Conservation (phyloP, 2,113 vertebrate species). For the Neomonachus schauinslandi region DNA sequence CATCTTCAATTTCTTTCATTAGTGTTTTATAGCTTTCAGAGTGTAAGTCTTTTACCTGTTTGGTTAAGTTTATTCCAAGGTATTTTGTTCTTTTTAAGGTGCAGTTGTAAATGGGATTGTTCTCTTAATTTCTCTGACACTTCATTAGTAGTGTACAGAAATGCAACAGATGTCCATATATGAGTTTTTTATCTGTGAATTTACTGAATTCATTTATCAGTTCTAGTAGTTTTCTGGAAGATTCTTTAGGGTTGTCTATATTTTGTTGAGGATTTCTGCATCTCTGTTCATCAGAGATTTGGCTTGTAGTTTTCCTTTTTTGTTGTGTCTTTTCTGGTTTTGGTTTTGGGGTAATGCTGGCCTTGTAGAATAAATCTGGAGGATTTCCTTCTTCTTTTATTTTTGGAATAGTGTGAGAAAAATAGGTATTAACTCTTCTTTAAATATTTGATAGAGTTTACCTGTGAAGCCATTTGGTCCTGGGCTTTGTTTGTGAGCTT, state of each 20-base stretch:
- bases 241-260: background rate
- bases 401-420: background rate
- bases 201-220: background rate
- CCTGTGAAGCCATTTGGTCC: background rate
- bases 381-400: background rate
- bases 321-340: background rate
- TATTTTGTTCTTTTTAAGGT: too few relatives aligned
- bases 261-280: background rate
- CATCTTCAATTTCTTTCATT: too few relatives aligned
- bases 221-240: background rate
- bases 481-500: background rate
- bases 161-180: background rate
- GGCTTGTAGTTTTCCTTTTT: background rate
- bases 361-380: background rate
- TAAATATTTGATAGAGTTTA: background rate
- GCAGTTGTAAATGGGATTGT: background rate
- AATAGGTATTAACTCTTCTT: background rate
- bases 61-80: too few relatives aligned
- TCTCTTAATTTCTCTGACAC: background rate
- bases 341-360: background rate
- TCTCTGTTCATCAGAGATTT: background rate
- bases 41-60: too few relatives aligned
- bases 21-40: too few relatives aligned
- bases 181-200: background rate
- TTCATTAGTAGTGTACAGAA: background rate